These are phyloP conservation scores for Leptinotarsa rubiginosa DNA, from an alignment of 2,888 invertebrate genomes.

Conservation along the genomic window DNA sequence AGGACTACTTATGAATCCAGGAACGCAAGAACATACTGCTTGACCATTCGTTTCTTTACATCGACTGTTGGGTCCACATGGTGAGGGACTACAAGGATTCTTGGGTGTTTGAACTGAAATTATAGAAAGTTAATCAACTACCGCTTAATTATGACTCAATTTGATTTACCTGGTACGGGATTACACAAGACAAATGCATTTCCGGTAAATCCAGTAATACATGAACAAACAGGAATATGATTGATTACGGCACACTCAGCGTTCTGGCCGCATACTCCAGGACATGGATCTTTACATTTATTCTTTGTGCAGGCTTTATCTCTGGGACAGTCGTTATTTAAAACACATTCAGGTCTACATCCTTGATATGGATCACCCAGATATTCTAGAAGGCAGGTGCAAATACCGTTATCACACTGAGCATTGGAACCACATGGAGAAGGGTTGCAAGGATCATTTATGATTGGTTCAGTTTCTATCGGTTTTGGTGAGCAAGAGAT, in stretches of 20 bases:
- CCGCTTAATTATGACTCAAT: background rate
- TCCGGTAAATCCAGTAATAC: conserved; percentile 77
- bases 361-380: conserved; percentile 82
- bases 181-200: conserved; percentile 76
- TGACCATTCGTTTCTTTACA: conserved; percentile 70
- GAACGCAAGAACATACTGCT: conserved; percentile 79
- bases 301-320: conserved; percentile 78
- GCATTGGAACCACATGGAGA: conserved; percentile 81
- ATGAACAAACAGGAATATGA: conserved; percentile 82
- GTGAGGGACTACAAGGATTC: conserved; percentile 77
- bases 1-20: conserved; percentile 77
- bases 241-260: conserved; percentile 82
- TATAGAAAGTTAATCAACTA: conserved; percentile 29
- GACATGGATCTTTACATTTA: conserved; percentile 84
- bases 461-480: conserved; percentile 56
- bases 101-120: conserved; percentile 60
- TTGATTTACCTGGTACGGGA: conserved; percentile 67
- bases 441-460: conserved; percentile 67
- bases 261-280: conserved; percentile 81
- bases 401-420: conserved; percentile 75
- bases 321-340: conserved; percentile 79
- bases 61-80: conserved; percentile 84
- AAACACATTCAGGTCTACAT: conserved; percentile 85
- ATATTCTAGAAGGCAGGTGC: conserved; percentile 79
- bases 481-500: conserved; percentile 69